Percentiles rank a stretch among this genome's conserved stretches.
Evolutionary conservation across 2,113 vertebrate genomes (phyloP).

Genomic region (Thalassoma bifasciatum): DNA sequence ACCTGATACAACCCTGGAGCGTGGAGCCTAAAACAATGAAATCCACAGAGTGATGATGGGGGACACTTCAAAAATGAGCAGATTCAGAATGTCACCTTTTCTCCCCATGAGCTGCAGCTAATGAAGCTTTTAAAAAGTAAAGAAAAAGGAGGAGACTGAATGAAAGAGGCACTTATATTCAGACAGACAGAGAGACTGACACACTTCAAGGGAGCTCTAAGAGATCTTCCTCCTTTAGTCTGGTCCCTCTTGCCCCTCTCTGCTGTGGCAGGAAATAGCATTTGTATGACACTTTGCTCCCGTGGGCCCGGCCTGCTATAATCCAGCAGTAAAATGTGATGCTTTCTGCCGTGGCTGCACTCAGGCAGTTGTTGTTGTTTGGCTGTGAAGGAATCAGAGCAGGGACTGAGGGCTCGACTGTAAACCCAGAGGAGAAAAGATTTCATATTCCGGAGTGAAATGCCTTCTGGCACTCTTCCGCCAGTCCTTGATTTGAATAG

Average conservation of each 20-base stretch:
- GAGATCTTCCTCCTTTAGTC: slow-evolving; percentile 52
- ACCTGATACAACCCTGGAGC: slow-evolving; percentile 5
- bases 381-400: slow-evolving; percentile 62
- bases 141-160: slow-evolving; percentile 39
- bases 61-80: slow-evolving; percentile 6
- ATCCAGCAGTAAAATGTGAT: slow-evolving; percentile 49
- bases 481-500: slow-evolving; percentile 77
- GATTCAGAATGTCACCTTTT: slow-evolving; percentile 53
- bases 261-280: slow-evolving; percentile 61
- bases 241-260: slow-evolving; percentile 52
- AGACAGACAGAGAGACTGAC: slow-evolving; percentile 51
- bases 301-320: slow-evolving; percentile 46
- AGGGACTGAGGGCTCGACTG: slow-evolving; percentile 58
- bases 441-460: slow-evolving; percentile 72
- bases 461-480: slow-evolving; percentile 72
- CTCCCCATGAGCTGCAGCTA: neutral
- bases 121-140: slow-evolving; percentile 10
- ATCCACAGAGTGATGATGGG: neutral
- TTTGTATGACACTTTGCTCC: slow-evolving; percentile 71
- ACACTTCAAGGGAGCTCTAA: slow-evolving; percentile 42
- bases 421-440: slow-evolving; percentile 70
- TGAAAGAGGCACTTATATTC: slow-evolving; percentile 19
- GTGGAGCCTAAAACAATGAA: slow-evolving; percentile 36
- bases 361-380: slow-evolving; percentile 70
- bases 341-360: slow-evolving; percentile 51